phyloP scores from a whole-genome alignment of 2,888 invertebrate genomes.

The Stenodera caucasica region DNA sequence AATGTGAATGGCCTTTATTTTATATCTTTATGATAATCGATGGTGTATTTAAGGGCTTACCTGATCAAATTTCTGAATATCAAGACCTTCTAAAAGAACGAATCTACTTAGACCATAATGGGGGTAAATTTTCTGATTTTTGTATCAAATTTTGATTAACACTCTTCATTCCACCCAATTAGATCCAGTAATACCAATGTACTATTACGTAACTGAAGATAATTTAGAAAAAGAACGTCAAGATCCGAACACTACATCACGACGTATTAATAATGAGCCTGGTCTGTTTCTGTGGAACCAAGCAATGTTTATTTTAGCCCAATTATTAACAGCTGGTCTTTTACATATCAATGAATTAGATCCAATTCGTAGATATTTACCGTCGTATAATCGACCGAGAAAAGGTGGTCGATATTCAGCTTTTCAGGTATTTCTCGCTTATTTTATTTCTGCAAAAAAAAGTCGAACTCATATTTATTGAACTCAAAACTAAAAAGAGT shows the following conservation, averaged over 20 bases:
- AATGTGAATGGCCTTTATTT: slow-evolving; percentile 98
- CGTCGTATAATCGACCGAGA: slow-evolving; percentile 92
- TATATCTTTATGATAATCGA: slow-evolving; percentile 96
- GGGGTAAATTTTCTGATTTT: slow-evolving; percentile 60
- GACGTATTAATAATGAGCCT: slow-evolving; percentile 55
- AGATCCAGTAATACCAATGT: slow-evolving; percentile 94
- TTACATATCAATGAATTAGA: slow-evolving; percentile 94
- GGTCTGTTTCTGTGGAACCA: slow-evolving; percentile 93
- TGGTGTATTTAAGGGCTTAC: slow-evolving; percentile 84
- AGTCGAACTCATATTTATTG: no score
- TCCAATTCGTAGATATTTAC: slow-evolving; percentile 91
- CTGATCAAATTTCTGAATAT: slow-evolving; percentile 91
- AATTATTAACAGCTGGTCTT: slow-evolving; percentile 85
- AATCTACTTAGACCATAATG: slow-evolving; percentile 78
- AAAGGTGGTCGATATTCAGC: slow-evolving; percentile 93
- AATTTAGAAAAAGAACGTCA: slow-evolving; percentile 70
- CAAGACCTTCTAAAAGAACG: slow-evolving; percentile 80
- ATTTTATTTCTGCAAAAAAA: no score
- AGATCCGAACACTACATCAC: slow-evolving; percentile 60
- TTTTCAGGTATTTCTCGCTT: slow-evolving; percentile 75
- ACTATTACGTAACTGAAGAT: slow-evolving; percentile 81
- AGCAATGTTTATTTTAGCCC: slow-evolving; percentile 91
- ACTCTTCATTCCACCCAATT: background rate
- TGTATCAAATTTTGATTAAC: no score
- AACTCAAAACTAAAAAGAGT: no score